phyloP scores from a whole-genome alignment of 2,113 vertebrate species.

The Nyctereutes procyonoides region DNA sequence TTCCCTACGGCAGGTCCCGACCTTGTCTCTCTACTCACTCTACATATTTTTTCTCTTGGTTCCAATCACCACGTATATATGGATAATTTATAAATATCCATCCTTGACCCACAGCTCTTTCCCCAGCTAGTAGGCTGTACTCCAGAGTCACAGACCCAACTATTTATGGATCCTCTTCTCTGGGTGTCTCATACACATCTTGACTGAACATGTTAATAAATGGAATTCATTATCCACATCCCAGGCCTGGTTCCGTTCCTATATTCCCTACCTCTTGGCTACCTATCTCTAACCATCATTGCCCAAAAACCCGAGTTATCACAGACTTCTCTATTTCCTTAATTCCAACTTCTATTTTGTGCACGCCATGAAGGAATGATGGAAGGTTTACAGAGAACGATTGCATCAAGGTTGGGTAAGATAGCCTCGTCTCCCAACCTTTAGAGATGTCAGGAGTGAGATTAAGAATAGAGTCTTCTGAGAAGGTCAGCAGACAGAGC shows the following conservation, averaged over 20 bases:
- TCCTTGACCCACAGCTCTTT: background rate
- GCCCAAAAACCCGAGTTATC: background rate
- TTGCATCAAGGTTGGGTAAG: background rate
- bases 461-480: background rate
- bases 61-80: background rate
- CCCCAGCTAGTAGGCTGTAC: background rate
- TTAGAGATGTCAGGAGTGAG: background rate
- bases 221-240: background rate
- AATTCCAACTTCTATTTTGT: background rate
- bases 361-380: background rate
- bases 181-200: background rate
- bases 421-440: background rate
- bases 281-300: background rate
- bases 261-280: background rate
- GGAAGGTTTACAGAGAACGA: background rate
- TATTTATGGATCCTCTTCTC: background rate
- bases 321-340: background rate
- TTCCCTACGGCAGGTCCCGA: background rate
- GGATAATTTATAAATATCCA: background rate
- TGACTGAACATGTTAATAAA: background rate
- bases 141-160: background rate
- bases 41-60: background rate
- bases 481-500: background rate
- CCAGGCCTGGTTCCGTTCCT: background rate
- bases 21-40: background rate